phyloP scores from a whole-genome alignment of 2,797 vertebrate species.

The Salarias fasciatus region DNA sequence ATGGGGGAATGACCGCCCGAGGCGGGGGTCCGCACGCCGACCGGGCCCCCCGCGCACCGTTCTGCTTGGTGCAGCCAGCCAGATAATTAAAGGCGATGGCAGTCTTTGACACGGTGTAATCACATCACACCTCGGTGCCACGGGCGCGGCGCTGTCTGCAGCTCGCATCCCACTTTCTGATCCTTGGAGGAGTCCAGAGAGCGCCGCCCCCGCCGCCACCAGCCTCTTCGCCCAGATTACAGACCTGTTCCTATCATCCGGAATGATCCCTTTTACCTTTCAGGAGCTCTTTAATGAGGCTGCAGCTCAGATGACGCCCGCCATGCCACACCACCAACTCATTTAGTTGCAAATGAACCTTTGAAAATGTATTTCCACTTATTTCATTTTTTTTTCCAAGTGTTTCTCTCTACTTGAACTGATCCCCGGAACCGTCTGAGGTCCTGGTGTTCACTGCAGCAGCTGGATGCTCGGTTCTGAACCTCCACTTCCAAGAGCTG shows the following conservation, averaged over 20 bases:
- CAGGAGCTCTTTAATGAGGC: conserved; percentile 45
- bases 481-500: too few relatives aligned
- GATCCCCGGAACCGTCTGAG: conserved; percentile 12
- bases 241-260: too few relatives aligned
- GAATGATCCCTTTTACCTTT: too few relatives aligned
- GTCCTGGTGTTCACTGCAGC: conserved; percentile 31
- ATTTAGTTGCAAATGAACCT: conserved; percentile 65
- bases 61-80: conserved; percentile 75
- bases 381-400: conserved; percentile 44
- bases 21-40: conserved; percentile 36
- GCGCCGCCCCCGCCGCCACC: neutral
- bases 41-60: conserved; percentile 60
- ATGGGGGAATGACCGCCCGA: conserved; percentile 35
- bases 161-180: conserved; percentile 32
- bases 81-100: conserved; percentile 79
- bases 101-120: conserved; percentile 74
- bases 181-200: neutral
- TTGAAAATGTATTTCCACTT: conserved; percentile 30
- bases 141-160: conserved; percentile 56
- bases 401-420: conserved; percentile 11
- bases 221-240: too few relatives aligned
- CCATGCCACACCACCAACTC: conserved; percentile 30
- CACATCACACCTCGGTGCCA: conserved; percentile 67
- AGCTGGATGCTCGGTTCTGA: too few relatives aligned
- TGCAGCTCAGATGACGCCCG: conserved; percentile 36